Evolutionary conservation across 2,888 invertebrate species (phyloP), one percentile per base, ranked within the genome.

Genomic region (Ophion costatus): DNA sequence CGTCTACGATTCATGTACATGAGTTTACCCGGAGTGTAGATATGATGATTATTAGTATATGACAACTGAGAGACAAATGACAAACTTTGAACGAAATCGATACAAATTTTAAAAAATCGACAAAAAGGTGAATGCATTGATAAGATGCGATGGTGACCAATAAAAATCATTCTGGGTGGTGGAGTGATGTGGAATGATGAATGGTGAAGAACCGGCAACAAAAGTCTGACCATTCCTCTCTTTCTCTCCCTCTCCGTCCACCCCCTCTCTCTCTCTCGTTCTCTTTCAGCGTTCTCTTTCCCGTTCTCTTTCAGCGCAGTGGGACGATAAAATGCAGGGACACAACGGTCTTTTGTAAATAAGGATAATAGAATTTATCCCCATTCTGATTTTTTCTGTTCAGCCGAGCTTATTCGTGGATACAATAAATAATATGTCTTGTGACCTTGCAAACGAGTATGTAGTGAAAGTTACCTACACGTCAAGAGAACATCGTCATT

Each of bases 351-450:
- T 82, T 87, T 88, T 83, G 70, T 85, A 80, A 86, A 88, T 86
- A 85, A 83, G 81, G 83, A 86, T 87, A 87, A 88, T 87, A 85
- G 83, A 86, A 86, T 88, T 87, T 83, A 85, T 84, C 83, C 80
- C 82, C 82, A 51, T 59, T 59, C 20, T 59, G 20, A 45, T 70
- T 67, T 74, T 67, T 75, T 29, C 57, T 82, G 29, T 51, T 10
- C 69, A 74, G 66, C 70, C 57, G 45, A 51, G 20, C 57, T 79
- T 82, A 71, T 67, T 82, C 75, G 70, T 61, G 75, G 61, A 81
- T 80, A 70, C 69, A 29, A 81, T 82, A 70, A 29, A 56, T 45
- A 74, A 81, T 70, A 61, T 82, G 56, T 33, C 51, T 66, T 33
- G n/a, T 22, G 59, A 22, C n/a, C 42, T 79, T 29, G 70, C 24